Percentiles rank a stretch among this genome's conserved stretches.
phyloP scores from a whole-genome alignment of 2,113 vertebrate genomes.

The Dicentrarchus labrax region DNA sequence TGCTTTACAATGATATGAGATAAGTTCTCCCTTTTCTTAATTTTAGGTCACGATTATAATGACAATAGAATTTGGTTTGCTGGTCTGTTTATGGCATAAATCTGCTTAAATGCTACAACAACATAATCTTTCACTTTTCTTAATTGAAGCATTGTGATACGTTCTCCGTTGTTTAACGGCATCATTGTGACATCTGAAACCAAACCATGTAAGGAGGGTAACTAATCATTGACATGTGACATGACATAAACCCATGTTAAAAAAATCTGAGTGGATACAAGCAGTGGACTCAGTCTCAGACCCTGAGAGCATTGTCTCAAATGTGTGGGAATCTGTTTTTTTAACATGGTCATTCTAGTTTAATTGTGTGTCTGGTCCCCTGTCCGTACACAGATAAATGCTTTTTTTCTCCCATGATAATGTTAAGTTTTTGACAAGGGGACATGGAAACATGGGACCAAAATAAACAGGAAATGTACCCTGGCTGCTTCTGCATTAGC shows the following conservation, averaged over 20 bases:
- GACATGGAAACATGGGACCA: slow-evolving; percentile 3
- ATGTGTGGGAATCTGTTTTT: neutral
- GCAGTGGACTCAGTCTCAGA: neutral
- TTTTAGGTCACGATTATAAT: neutral
- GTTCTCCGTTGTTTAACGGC: neutral
- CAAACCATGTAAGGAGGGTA: neutral
- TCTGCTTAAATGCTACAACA: slow-evolving; percentile 1
- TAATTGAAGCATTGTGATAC: slow-evolving; percentile 1
- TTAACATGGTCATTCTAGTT: neutral
- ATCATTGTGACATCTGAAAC: neutral
- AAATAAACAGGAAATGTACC: slow-evolving; percentile 5
- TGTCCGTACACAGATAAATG: neutral
- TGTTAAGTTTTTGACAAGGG: neutral
- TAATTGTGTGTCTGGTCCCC: too few relatives aligned
- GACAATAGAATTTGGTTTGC: slow-evolving; percentile 1
- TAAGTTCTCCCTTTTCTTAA: neutral
- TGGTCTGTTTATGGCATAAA: neutral
- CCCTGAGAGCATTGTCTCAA: neutral
- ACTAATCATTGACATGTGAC: neutral
- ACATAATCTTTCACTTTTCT: slow-evolving; percentile 5
- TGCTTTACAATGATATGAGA: neutral
- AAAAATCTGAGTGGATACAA: neutral
- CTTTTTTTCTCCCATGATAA: neutral
- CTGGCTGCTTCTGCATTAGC: neutral
- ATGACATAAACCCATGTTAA: neutral